Conservation (phyloP, 2,113 vertebrate genomes). For the Cebidichthys violaceus region DNA sequence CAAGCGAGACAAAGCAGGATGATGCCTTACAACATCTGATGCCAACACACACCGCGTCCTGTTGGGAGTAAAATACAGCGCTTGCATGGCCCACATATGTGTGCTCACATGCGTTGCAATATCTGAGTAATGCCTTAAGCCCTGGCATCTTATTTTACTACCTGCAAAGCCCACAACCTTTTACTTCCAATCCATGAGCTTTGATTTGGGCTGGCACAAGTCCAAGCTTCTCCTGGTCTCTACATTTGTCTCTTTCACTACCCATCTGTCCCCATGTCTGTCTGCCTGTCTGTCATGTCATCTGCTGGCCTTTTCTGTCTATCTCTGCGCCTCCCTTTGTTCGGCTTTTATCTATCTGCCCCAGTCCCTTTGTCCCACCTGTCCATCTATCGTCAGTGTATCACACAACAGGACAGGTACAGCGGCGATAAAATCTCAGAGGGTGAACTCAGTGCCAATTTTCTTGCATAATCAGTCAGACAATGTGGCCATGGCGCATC, state of each 20-base stretch:
- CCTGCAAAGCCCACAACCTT: conserved; percentile 75
- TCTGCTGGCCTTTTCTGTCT: conserved; percentile 32
- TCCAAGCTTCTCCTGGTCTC: conserved; percentile 47
- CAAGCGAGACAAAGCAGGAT: conserved; percentile 54
- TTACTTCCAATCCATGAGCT: conserved; percentile 72
- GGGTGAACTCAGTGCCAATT: background rate
- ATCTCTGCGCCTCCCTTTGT: conserved; percentile 19
- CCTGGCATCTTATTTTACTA: conserved; percentile 73
- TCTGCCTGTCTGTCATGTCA: conserved; percentile 38
- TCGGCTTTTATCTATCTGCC: conserved; percentile 31
- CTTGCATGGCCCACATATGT: conserved; percentile 28
- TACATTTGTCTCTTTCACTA: conserved; percentile 42
- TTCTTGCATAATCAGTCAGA: conserved; percentile 34
- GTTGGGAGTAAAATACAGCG: conserved; percentile 28
- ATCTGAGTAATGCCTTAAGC: conserved; percentile 72
- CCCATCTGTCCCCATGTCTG: conserved; percentile 62
- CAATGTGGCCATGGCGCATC: background rate
- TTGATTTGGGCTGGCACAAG: conserved; percentile 56
- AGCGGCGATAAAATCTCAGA: conserved; percentile 7
- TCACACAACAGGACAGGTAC: conserved; percentile 22
- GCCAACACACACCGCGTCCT: conserved; percentile 30
- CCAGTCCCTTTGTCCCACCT: conserved; percentile 34
- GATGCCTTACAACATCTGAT: conserved; percentile 43
- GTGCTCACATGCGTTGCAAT: conserved; percentile 44
- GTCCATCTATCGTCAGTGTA: conserved; percentile 36